phyloP scores from a whole-genome alignment of 2,888 invertebrate species.

The Lochmaea capreae region DNA sequence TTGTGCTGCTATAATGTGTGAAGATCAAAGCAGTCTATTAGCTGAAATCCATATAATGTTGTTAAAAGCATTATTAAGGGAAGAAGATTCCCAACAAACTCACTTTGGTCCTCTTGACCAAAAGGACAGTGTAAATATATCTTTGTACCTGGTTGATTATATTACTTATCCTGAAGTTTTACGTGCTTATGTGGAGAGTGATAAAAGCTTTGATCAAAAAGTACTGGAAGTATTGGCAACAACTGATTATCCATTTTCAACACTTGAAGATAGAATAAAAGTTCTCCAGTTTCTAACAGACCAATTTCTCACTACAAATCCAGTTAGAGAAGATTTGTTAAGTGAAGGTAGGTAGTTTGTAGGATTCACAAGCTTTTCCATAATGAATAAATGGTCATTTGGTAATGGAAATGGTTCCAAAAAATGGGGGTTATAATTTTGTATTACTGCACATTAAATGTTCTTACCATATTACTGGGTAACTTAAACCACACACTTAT shows the following conservation, averaged over 20 bases:
- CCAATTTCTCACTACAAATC: slow-evolving; percentile 92
- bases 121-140: slow-evolving; percentile 96
- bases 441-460: too few species aligned
- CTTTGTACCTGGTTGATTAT: slow-evolving; percentile 91
- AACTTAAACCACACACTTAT: too few species aligned
- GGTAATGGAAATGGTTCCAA: too few species aligned
- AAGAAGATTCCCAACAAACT: slow-evolving; percentile 94
- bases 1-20: slow-evolving; percentile 90
- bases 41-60: slow-evolving; percentile 96
- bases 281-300: slow-evolving; percentile 93
- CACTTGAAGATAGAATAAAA: slow-evolving; percentile 80
- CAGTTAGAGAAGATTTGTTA: slow-evolving; percentile 91
- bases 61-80: slow-evolving; percentile 88
- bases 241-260: slow-evolving; percentile 90
- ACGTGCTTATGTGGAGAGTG: slow-evolving; percentile 91
- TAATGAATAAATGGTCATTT: too few species aligned
- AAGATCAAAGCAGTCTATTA: slow-evolving; percentile 91
- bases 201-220: slow-evolving; percentile 80
- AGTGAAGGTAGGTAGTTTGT: slow-evolving; percentile 78
- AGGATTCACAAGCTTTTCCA: too few species aligned
- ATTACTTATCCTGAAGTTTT: slow-evolving; percentile 97
- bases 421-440: too few species aligned
- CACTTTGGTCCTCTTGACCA: slow-evolving; percentile 97
- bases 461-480: too few species aligned
- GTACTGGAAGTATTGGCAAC: slow-evolving; percentile 77